Conservation (phyloP, 1,140 invertebrate species). For the Ceratosolen solmsi region DNA sequence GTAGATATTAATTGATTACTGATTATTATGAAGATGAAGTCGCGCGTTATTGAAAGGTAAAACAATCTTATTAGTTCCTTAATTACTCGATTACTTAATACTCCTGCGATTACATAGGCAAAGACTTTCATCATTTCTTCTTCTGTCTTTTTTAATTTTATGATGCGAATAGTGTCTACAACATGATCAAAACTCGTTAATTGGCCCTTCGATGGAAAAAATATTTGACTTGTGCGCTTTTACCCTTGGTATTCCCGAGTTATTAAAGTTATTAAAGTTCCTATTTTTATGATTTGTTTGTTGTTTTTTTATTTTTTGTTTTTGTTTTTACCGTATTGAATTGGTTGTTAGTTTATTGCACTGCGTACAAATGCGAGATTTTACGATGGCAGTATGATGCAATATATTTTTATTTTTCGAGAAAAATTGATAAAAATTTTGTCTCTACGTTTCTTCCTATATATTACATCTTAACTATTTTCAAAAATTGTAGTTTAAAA, state of each 20-base stretch:
- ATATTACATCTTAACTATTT: background rate
- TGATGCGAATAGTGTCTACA: background rate
- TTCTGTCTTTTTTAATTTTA: background rate
- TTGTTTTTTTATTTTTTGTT: background rate
- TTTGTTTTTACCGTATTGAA: slow-evolving; percentile 2
- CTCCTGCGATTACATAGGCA: too few relatives aligned
- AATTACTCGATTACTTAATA: too few relatives aligned
- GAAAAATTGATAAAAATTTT: slow-evolving; percentile 49
- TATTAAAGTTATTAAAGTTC: background rate
- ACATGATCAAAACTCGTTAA: background rate
- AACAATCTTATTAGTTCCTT: too few relatives aligned
- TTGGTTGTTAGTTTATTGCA: slow-evolving; percentile 36
- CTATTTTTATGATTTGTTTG: slow-evolving; percentile 8
- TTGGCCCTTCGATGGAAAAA: background rate
- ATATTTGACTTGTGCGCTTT: background rate
- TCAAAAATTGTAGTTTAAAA: slow-evolving; percentile 18
- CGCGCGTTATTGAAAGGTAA: too few relatives aligned
- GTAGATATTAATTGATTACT: too few relatives aligned
- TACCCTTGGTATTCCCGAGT: background rate
- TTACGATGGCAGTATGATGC: slow-evolving; percentile 29
- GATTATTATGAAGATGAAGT: too few relatives aligned
- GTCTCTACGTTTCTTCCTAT: slow-evolving; percentile 21
- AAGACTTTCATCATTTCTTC: too few relatives aligned
- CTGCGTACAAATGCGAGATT: slow-evolving; percentile 14
- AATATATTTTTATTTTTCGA: slow-evolving; percentile 38